Percentiles rank a stretch among this genome's conserved stretches.
phyloP scores from a whole-genome alignment of 92 coral and sea anemone species.

The Bergia puertoricense region DNA sequence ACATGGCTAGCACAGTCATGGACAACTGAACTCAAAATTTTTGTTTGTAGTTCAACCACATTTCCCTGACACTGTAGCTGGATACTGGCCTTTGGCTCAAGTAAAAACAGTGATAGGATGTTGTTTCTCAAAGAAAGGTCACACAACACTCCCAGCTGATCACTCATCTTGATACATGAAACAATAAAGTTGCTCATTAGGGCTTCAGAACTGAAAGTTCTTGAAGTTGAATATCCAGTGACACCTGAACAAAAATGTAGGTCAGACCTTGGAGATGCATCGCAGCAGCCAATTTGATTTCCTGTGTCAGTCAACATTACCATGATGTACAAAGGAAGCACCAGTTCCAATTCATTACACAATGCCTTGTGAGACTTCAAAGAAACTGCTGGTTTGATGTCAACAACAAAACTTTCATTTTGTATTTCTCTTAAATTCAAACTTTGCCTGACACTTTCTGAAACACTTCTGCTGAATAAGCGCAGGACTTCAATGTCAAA shows the following conservation, averaged over 20 bases:
- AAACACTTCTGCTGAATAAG: background rate
- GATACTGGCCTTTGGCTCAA: background rate
- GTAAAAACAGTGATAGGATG: background rate
- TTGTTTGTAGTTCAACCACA: slow-evolving; percentile 21
- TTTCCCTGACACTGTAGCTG: slow-evolving; percentile 1
- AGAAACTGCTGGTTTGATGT: background rate
- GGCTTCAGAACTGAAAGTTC: background rate
- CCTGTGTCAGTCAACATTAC: background rate
- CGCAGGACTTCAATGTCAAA: slow-evolving; percentile 16
- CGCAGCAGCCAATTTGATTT: too few relatives aligned
- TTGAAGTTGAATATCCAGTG: background rate
- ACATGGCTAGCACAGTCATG: background rate
- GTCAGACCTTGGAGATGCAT: background rate
- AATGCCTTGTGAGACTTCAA: background rate
- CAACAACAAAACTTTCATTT: background rate
- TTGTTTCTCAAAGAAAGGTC: background rate
- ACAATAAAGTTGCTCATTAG: background rate
- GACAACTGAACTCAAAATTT: background rate
- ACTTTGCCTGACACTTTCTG: slow-evolving; percentile 19
- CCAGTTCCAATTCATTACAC: slow-evolving; percentile 14
- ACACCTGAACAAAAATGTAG: slow-evolving; percentile 10
- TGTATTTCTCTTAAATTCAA: background rate
- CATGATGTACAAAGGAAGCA: background rate
- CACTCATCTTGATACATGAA: background rate
- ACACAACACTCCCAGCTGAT: slow-evolving; percentile 1